These are phyloP conservation scores for Cataglyphis hispanica DNA, from an alignment of 1,140 invertebrate genomes.

Conservation along the genomic window DNA sequence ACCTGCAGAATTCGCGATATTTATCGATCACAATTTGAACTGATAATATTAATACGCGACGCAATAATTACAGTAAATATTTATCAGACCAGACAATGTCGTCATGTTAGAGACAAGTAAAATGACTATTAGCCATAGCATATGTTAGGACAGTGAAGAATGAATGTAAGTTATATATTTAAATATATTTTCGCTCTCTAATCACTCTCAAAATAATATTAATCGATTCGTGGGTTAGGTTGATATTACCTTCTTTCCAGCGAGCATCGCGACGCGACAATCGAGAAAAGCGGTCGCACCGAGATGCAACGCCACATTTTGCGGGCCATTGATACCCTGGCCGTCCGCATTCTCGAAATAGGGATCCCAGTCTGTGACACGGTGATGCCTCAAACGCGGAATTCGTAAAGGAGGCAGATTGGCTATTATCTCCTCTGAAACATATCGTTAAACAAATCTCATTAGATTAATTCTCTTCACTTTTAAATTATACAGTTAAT, in stretches of 20 bases:
- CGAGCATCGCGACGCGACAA: slow-evolving; percentile 87
- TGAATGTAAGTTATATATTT: not conserved
- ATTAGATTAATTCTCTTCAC: not conserved
- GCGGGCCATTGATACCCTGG: slow-evolving; percentile 80
- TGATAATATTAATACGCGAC: not conserved
- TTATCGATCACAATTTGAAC: not conserved
- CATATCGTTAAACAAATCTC: not conserved
- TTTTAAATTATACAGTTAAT: not conserved
- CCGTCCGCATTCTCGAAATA: slow-evolving; percentile 91
- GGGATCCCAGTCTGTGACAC: slow-evolving; percentile 88
- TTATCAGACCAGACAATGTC: not conserved
- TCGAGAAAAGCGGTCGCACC: slow-evolving; percentile 86
- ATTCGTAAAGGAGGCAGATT: slow-evolving; percentile 76
- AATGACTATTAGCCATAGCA: not conserved
- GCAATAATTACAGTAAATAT: not conserved
- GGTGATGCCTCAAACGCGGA: slow-evolving; percentile 83
- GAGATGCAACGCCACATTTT: slow-evolving; percentile 85
- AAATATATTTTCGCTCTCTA: not conserved
- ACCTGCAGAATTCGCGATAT: slow-evolving; percentile 82
- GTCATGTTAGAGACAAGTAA: not conserved
- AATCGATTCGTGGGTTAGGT: not conserved
- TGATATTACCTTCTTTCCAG: slow-evolving; percentile 85
- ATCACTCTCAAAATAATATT: not conserved
- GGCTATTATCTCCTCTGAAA: slow-evolving; percentile 72
- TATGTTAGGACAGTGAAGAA: not conserved